Evolutionary conservation across 2,888 invertebrate genomes (phyloP).

Genomic region (Mesoligia furuncula): DNA sequence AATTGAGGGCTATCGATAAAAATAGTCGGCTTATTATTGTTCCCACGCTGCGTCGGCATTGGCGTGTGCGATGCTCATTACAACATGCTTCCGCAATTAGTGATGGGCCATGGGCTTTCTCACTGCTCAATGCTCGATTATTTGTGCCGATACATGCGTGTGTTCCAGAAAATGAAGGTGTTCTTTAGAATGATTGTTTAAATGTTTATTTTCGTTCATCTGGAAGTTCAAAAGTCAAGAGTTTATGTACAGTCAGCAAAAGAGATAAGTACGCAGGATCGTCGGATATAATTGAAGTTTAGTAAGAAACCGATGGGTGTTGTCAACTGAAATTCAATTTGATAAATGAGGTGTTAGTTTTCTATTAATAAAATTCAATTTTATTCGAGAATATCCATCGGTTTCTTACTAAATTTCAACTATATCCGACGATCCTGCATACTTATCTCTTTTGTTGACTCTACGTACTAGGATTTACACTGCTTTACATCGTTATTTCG

Average conservation of each 20-base stretch:
- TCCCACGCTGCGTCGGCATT: slow-evolving; percentile 74
- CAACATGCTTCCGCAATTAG: slow-evolving; percentile 85
- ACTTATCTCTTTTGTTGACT: too few species aligned
- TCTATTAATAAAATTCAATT: too few species aligned
- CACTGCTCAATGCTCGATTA: slow-evolving; percentile 65
- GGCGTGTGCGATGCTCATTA: slow-evolving; percentile 87
- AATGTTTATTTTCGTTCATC: neutral
- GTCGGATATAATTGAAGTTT: too few species aligned
- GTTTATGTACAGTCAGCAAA: too few species aligned
- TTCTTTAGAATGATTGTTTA: neutral
- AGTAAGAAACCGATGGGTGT: too few species aligned
- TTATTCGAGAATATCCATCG: too few species aligned
- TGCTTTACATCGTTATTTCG: neutral
- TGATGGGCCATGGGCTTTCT: slow-evolving; percentile 79
- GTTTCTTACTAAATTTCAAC: too few species aligned
- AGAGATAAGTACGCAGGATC: too few species aligned
- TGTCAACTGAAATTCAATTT: too few species aligned
- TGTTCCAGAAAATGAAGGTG: slow-evolving; percentile 19
- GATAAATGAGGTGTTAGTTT: too few species aligned
- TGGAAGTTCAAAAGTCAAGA: neutral
- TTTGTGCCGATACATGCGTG: slow-evolving; percentile 58
- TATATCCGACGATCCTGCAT: too few species aligned
- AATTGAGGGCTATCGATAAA: slow-evolving; percentile 65
- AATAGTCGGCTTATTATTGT: slow-evolving; percentile 67
- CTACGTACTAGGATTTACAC: neutral